These are phyloP conservation scores for Mycalesis mineus DNA, from an alignment of 2,888 invertebrate species.

Conservation along the genomic window DNA sequence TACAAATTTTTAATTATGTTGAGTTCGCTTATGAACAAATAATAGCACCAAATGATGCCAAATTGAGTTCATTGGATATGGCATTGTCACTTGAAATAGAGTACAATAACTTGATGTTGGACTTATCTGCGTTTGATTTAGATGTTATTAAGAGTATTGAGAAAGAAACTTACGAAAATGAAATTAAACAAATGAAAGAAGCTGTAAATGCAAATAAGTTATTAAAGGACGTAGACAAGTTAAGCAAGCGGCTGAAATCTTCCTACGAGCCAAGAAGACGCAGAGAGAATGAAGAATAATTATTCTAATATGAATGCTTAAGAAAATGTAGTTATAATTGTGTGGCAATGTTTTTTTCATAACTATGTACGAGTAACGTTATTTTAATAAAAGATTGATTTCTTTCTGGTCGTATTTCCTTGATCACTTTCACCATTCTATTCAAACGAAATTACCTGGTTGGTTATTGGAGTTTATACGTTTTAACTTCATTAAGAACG, in stretches of 20 bases:
- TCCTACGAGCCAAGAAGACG: constrained; percentile 56
- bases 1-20: constrained; percentile 80
- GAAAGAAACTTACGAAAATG: constrained; percentile 57
- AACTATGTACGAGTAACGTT: too few species aligned
- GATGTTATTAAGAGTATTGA: constrained; percentile 58
- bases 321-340: too few species aligned
- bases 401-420: too few species aligned
- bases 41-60: constrained; percentile 80
- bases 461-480: too few species aligned
- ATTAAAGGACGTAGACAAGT: constrained; percentile 62
- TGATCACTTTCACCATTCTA: too few species aligned
- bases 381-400: too few species aligned
- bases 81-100: constrained; percentile 78
- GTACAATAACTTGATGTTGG: constrained; percentile 61
- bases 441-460: too few species aligned
- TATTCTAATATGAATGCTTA: background rate
- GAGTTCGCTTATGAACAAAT: constrained; percentile 82
- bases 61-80: constrained; percentile 79
- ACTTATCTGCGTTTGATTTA: constrained; percentile 60
- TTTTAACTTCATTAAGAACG: too few species aligned
- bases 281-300: constrained; percentile 13
- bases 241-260: constrained; percentile 58
- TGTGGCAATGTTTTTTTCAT: background rate
- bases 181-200: constrained; percentile 49
- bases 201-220: constrained; percentile 59